Conservation (phyloP, 2,888 invertebrate genomes). For the Eristalis intricaria region DNA sequence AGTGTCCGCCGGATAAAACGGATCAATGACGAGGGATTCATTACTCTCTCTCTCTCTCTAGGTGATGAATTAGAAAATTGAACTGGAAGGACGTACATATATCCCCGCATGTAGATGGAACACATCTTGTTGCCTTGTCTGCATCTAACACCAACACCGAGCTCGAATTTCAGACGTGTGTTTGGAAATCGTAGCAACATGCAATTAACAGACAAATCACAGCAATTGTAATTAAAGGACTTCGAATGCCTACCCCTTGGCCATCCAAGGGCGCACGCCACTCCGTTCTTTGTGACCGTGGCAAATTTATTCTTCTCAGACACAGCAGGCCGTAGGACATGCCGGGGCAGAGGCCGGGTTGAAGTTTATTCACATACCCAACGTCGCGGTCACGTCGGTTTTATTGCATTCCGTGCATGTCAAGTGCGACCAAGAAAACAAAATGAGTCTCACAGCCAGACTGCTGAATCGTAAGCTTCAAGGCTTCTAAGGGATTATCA, state of each 20-base stretch:
- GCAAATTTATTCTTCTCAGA: neutral
- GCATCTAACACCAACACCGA: neutral
- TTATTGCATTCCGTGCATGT: conserved; percentile 39
- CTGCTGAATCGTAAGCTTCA: neutral
- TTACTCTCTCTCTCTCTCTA: neutral
- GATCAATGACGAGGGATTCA: neutral
- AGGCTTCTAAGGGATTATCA: neutral
- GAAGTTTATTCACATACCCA: conserved; percentile 29
- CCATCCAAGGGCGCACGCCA: neutral
- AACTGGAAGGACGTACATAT: neutral
- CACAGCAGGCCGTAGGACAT: conserved; percentile 1
- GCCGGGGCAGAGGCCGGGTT: neutral
- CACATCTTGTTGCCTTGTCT: neutral
- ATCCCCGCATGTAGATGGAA: no score
- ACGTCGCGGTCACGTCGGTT: neutral
- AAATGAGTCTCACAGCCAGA: neutral
- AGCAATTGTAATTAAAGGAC: conserved; percentile 15
- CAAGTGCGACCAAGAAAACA: conserved; percentile 5
- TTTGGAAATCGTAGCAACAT: neutral
- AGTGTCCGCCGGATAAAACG: neutral
- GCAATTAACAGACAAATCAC: no score
- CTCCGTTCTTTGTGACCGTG: neutral
- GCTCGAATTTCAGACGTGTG: neutral
- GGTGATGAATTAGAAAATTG: neutral
- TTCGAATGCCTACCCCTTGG: neutral